Evolutionary conservation across 92 coral and sea anemone genomes (phyloP).

Genomic region (Hydrozoanthus gracilis): DNA sequence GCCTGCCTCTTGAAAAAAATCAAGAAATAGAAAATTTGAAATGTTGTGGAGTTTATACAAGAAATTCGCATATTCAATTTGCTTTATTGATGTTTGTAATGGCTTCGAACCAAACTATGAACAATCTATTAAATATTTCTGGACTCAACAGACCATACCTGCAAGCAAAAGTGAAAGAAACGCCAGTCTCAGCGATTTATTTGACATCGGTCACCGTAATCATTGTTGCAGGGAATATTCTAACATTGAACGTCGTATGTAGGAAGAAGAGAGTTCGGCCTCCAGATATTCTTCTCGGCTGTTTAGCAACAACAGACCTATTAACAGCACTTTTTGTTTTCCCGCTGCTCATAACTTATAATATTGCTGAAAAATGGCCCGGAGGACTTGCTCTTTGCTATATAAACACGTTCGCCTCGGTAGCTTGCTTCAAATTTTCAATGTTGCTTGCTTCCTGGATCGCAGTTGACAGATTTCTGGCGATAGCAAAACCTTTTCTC

Average conservation of each 20-base stretch:
- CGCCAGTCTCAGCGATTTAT: conserved; percentile 60
- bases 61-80: background rate
- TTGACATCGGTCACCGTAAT: conserved; percentile 57
- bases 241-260: conserved; percentile 59
- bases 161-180: background rate
- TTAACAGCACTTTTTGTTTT: conserved; percentile 62
- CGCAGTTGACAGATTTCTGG: conserved; percentile 68
- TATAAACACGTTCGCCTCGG: conserved; percentile 52
- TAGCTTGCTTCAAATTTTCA: conserved; percentile 62
- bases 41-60: background rate
- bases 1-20: background rate
- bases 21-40: background rate
- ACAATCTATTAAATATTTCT: conserved; percentile 20
- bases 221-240: conserved; percentile 50
- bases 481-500: conserved; percentile 70
- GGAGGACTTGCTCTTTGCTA: conserved; percentile 61
- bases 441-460: conserved; percentile 63
- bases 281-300: conserved; percentile 63
- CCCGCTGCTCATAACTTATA: conserved; percentile 50
- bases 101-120: conserved; percentile 35
- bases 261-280: conserved; percentile 68
- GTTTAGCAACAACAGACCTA: conserved; percentile 56
- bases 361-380: conserved; percentile 48
- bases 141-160: background rate
- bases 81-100: conserved; percentile 3